phyloP scores from a whole-genome alignment of 2,797 vertebrate genomes.

The Odontamblyopus lacepedii region DNA sequence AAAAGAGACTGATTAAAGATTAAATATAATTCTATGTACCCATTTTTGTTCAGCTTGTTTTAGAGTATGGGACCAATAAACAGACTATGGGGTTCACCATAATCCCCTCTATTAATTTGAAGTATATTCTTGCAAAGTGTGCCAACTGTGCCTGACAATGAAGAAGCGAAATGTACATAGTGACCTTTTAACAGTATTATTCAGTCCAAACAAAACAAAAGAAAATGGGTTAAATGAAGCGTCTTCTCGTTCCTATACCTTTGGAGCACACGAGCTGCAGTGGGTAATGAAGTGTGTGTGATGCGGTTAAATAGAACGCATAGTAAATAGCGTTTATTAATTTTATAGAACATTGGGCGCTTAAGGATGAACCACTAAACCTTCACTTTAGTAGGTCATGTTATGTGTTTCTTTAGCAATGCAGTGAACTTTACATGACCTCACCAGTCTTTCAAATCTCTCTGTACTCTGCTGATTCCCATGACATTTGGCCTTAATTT shows the following conservation, averaged over 20 bases:
- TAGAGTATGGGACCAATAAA: neutral
- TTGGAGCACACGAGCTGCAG: neutral
- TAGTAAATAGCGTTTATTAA: conserved; percentile 5
- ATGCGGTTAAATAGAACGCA: conserved; percentile 8
- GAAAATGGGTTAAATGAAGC: conserved; percentile 11
- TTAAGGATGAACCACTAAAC: conserved; percentile 16
- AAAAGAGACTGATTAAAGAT: neutral
- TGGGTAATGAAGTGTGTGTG: neutral
- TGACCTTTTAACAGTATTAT: neutral
- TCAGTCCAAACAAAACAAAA: conserved; percentile 1
- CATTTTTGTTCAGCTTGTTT: neutral
- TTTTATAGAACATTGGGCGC: conserved; percentile 14
- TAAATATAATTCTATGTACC: neutral
- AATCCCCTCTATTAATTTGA: too few species aligned
- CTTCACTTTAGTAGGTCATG: conserved; percentile 12
- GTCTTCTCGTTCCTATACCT: neutral
- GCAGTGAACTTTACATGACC: conserved; percentile 26
- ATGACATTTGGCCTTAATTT: conserved; percentile 28
- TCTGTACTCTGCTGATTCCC: conserved; percentile 20
- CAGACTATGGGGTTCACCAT: neutral
- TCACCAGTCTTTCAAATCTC: conserved; percentile 17
- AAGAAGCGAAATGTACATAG: neutral
- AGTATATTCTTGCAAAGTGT: neutral
- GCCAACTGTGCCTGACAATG: neutral
- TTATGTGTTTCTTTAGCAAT: conserved; percentile 12